Evolutionary conservation across 2,797 vertebrate genomes (phyloP), one percentile per base, ranked within the genome.

Genomic region (Tapera naevia): DNA sequence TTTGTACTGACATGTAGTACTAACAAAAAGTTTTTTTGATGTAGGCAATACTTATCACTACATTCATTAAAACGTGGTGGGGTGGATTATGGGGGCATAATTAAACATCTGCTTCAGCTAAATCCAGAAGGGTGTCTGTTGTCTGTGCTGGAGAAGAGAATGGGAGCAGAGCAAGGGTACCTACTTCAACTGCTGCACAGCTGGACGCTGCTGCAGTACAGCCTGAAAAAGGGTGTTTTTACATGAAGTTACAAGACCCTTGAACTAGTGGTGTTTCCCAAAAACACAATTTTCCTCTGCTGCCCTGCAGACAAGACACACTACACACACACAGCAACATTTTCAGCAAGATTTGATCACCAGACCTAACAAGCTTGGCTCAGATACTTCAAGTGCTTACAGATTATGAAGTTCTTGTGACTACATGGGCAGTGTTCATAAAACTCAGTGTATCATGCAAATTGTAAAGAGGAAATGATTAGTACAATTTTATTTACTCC

Each of bases 21-120:
- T 41, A 87, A 86, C 91, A 96, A 95, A 95, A 94, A 72, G 27
- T 2, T 13, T 0, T 14, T 94, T 95, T 96, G 78, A 95, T 94
- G 51, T 90, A 54, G 60, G 51, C 65, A 79, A 25, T 78, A 70
- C 50, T 92, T 89, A 75, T 17, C 89, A 57, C 76, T 64, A 72
- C 80, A 41, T 50, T 35, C 74, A 92, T 75, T 86, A 79, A 91
- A 92, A 79, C 61, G 32, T 85, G 64, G 69, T 85, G 45, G 74
- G 64, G 69, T 85, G 45, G 74, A 84, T 91, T 95, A 67, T 60
- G 19, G 19, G 53, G 69, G 30, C 65, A 84, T 91, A 92, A 92
- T 86, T 88, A 95, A 94, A 81, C 1, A 8, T 30, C n/a, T 82
- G 54, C 41, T 78, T 74, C 84, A 78, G 67, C 80, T 82, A 91